These are phyloP conservation scores for Hydrocynus forskahlii DNA, from an alignment of 2,797 vertebrate genomes.

Conservation along the genomic window DNA sequence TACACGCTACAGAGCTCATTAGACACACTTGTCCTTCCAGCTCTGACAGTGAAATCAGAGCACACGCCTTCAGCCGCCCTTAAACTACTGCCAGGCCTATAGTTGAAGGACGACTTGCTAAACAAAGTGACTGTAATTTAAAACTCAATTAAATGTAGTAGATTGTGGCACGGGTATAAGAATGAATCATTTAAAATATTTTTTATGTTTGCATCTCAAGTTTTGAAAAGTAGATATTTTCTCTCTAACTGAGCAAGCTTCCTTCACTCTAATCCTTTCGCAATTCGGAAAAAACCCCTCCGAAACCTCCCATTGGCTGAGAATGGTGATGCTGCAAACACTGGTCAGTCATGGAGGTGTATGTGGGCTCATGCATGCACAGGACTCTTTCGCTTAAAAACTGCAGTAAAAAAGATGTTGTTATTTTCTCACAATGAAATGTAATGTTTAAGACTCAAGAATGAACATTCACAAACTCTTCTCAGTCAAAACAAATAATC, in stretches of 20 bases:
- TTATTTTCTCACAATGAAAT: neutral
- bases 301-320: slow-evolving; percentile 31
- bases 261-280: neutral
- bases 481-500: slow-evolving; percentile 1
- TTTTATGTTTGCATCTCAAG: neutral
- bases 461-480: neutral
- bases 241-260: slow-evolving; percentile 8
- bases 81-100: slow-evolving; percentile 10
- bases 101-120: neutral
- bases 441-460: neutral
- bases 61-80: slow-evolving; percentile 6
- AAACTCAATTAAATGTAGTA: neutral
- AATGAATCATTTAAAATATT: neutral
- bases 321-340: slow-evolving; percentile 11
- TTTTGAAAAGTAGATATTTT: neutral
- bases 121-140: neutral
- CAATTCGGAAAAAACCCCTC: neutral
- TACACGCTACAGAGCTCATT: slow-evolving; percentile 44
- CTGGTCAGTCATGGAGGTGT: neutral
- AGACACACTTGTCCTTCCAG: slow-evolving; percentile 56
- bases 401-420: neutral
- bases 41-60: slow-evolving; percentile 50
- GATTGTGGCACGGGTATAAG: too few relatives aligned
- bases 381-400: too few relatives aligned
- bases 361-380: too few relatives aligned